Percentiles rank a stretch among this genome's conserved stretches.
Conservation (phyloP, 2,888 invertebrate genomes). For the Rotaria macrura region DNA sequence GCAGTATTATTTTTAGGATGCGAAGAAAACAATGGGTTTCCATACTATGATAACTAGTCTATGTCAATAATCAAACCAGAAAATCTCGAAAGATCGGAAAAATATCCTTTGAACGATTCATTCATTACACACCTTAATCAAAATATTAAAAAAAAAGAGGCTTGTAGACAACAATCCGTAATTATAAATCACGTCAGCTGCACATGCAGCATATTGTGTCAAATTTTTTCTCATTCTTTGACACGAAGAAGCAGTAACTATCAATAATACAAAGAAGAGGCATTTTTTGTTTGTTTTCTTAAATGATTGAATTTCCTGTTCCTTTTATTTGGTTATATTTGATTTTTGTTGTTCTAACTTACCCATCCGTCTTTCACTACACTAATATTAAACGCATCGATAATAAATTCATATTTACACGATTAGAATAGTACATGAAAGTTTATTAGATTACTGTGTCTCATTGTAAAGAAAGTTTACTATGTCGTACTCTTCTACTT, state of each 20-base stretch:
- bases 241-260: not conserved
- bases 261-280: not conserved
- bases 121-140: not conserved
- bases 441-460: not conserved
- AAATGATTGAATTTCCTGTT: not conserved
- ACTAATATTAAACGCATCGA: not conserved
- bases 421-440: not conserved
- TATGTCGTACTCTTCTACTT: too few relatives aligned
- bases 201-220: not conserved
- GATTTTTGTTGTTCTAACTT: not conserved
- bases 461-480: not conserved
- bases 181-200: not conserved
- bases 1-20: too few relatives aligned
- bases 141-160: not conserved
- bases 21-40: too few relatives aligned
- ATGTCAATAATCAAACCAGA: not conserved
- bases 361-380: too few relatives aligned
- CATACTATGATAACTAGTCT: too few relatives aligned
- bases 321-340: not conserved
- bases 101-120: not conserved
- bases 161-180: not conserved
- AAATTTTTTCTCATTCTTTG: not conserved
- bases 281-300: not conserved
- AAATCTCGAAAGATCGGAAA: not conserved
- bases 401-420: not conserved